A percentile compares a stretch with the other conserved stretches of the same genome.
Evolutionary conservation across 64 coral and sea anemone genomes (phyloP).

Genomic region (Montipora sp.): DNA sequence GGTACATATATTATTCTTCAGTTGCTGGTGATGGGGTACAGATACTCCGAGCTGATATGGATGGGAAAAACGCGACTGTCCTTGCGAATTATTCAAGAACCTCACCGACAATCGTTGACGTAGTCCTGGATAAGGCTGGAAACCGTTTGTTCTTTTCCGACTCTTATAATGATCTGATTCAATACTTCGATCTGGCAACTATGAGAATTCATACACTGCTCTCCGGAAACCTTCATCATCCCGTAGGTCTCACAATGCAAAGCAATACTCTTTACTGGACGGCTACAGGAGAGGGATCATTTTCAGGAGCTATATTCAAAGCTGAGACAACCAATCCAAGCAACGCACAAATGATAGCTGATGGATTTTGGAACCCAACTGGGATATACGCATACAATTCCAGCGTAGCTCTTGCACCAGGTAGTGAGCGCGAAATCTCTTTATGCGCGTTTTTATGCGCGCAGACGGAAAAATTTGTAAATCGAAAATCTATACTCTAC

Average conservation of each 20-base stretch:
- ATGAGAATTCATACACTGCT: neutral
- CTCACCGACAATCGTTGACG: neutral
- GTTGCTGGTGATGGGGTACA: neutral
- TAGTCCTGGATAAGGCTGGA: neutral
- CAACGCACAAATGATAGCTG: neutral
- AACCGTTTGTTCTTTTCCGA: conserved; percentile 22
- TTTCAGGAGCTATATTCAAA: conserved; percentile 4
- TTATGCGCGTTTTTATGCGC: no score
- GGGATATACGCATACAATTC: conserved; percentile 25
- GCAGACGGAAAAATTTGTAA: no score
- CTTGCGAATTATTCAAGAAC: neutral
- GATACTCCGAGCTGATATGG: conserved; percentile 43
- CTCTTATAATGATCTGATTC: neutral
- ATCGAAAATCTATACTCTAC: no score
- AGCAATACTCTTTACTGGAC: conserved; percentile 29
- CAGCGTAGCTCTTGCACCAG: neutral
- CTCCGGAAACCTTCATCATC: conserved; percentile 22
- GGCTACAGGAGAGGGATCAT: neutral
- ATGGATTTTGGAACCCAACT: neutral
- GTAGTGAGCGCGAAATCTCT: neutral
- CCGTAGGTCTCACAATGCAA: neutral
- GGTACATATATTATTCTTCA: conserved; percentile 36
- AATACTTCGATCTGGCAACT: neutral
- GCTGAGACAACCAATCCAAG: neutral
- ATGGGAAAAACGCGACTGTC: conserved; percentile 3